Evolutionary conservation across 2,888 invertebrate species (phyloP).

Genomic region (Catonia carolina): DNA sequence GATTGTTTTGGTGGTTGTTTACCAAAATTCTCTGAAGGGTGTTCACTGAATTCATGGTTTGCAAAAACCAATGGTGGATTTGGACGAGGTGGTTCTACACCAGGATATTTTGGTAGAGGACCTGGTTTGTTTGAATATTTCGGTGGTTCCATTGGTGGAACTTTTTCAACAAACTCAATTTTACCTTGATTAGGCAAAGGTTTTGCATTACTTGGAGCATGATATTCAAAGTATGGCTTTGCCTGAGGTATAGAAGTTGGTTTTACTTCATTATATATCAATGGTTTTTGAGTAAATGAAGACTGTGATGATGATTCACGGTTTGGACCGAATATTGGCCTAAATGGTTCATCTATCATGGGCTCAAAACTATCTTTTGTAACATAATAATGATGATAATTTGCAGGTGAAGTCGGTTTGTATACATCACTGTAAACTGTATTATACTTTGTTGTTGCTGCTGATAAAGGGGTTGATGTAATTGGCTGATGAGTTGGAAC

Average conservation of each 20-base stretch:
- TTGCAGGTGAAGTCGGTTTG: background rate
- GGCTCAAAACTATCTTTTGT: conserved; percentile 12
- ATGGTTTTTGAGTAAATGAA: conserved; percentile 12
- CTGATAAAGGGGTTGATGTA: conserved; percentile 30
- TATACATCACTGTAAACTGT: background rate
- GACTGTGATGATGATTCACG: conserved; percentile 20
- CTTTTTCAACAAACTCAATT: conserved; percentile 14
- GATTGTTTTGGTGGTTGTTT: background rate
- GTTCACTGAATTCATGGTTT: conserved; percentile 11
- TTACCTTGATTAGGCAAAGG: conserved; percentile 5
- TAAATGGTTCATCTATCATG: conserved; percentile 34
- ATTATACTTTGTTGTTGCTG: conserved; percentile 25
- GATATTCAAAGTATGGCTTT: conserved; percentile 6
- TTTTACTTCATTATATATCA: conserved; percentile 15
- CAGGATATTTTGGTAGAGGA: conserved; percentile 5
- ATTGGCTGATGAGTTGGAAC: conserved; percentile 22
- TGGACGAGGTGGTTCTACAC: conserved; percentile 22
- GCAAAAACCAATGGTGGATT: conserved; percentile 20
- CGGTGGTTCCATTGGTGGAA: conserved; percentile 16
- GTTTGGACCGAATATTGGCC: conserved; percentile 35
- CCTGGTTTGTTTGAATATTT: conserved; percentile 13
- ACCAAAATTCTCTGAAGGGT: conserved; percentile 12
- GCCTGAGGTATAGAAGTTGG: background rate
- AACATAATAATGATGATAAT: conserved; percentile 8
- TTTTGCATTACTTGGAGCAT: background rate